phyloP scores from a whole-genome alignment of 2,113 vertebrate species.

The Sarotherodon lohbergeri region DNA sequence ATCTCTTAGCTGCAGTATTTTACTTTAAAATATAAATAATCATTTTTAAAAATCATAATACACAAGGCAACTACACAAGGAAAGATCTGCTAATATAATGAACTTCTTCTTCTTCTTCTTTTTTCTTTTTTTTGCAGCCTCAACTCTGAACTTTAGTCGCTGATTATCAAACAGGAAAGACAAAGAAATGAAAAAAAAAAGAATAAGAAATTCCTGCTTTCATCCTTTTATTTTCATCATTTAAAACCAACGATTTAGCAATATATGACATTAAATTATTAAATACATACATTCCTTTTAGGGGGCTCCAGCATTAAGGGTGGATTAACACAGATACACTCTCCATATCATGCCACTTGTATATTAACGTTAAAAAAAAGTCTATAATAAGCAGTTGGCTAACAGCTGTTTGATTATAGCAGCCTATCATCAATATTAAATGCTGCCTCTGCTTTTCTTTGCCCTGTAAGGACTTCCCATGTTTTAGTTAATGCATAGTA shows the following conservation, averaged over 20 bases:
- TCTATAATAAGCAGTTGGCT: slow-evolving; percentile 15
- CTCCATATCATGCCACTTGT: neutral
- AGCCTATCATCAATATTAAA: slow-evolving; percentile 45
- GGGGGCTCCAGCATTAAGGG: neutral
- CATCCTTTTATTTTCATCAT: neutral
- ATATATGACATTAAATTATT: neutral
- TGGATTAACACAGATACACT: neutral
- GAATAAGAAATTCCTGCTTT: neutral
- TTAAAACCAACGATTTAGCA: neutral
- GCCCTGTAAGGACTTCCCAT: neutral
- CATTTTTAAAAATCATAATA: neutral
- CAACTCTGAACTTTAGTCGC: neutral
- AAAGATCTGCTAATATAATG: neutral
- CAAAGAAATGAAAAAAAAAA: neutral
- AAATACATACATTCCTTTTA: neutral
- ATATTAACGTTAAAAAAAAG: neutral
- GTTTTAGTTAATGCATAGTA: slow-evolving; percentile 17
- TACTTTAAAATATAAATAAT: neutral
- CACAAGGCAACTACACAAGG: neutral
- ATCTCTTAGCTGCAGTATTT: neutral
- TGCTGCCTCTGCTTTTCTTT: neutral
- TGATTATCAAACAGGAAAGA: neutral
- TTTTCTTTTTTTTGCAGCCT: neutral
- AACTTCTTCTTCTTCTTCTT: neutral
- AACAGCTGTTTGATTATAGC: slow-evolving; percentile 48